Conservation (phyloP, 2,113 vertebrate species). For the Aspiorhynchus laticeps region DNA sequence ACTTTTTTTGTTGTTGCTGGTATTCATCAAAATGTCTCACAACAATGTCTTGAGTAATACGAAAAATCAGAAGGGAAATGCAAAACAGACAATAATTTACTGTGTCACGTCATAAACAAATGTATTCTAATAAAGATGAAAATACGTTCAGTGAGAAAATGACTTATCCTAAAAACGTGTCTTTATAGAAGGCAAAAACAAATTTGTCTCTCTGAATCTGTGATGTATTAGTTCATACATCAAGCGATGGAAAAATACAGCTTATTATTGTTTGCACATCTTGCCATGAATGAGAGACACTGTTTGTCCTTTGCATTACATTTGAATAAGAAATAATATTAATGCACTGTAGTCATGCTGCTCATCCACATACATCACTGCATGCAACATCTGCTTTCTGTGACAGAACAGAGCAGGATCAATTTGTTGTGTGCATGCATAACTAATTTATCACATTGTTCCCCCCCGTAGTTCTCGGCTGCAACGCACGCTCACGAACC, state of each 20-base stretch:
- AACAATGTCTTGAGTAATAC: background rate
- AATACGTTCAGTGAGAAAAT: conserved; percentile 3
- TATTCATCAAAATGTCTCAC: background rate
- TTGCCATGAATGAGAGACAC: conserved; percentile 44
- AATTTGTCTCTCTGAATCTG: conserved; percentile 6
- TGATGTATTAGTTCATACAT: conserved; percentile 45
- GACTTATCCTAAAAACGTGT: background rate
- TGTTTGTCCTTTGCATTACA: conserved; percentile 57
- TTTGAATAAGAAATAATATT: conserved; percentile 63
- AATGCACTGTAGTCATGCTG: conserved; percentile 54
- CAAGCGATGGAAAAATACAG: conserved; percentile 23
- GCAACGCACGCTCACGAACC: conserved; percentile 49
- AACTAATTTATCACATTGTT: conserved; percentile 63
- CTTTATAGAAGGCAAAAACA: conserved; percentile 1
- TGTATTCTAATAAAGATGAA: conserved; percentile 10
- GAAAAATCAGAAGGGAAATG: background rate
- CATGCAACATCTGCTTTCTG: conserved; percentile 63
- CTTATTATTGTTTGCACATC: conserved; percentile 53
- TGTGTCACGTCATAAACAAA: background rate
- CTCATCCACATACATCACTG: conserved; percentile 54
- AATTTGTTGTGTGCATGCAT: conserved; percentile 64
- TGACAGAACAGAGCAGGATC: conserved; percentile 59
- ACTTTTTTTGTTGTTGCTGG: background rate
- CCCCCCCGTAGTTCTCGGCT: conserved; percentile 52
- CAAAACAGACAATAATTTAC: conserved; percentile 21